Evolutionary conservation across 2,888 invertebrate species (phyloP).

Genomic region (Archips crataeganus): DNA sequence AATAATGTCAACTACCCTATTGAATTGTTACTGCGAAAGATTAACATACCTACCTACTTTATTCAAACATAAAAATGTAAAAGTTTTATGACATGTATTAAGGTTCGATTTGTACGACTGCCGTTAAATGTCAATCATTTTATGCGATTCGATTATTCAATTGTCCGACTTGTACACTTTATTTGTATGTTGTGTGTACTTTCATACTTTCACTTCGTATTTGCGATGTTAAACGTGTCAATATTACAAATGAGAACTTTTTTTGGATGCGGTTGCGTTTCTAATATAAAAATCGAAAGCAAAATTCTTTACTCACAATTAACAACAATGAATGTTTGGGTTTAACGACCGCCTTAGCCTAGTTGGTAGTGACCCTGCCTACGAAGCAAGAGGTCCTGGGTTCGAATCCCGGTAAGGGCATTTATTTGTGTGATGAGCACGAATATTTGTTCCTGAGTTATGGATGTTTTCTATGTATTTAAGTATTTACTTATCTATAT

Average conservation of each 20-base stretch:
- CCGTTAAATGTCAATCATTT: constrained; percentile 34
- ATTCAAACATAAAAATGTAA: not conserved
- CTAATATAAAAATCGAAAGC: constrained; percentile 6
- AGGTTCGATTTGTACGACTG: constrained; percentile 25
- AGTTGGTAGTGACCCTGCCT: too few species aligned
- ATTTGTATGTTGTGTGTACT: constrained; percentile 20
- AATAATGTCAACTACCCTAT: not conserved
- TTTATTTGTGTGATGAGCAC: too few species aligned
- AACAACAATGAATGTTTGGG: not conserved
- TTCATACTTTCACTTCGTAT: constrained; percentile 38
- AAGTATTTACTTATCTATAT: too few species aligned
- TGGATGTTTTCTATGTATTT: too few species aligned
- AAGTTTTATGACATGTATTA: constrained; percentile 7
- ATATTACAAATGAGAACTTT: constrained; percentile 29
- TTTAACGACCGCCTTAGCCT: too few species aligned
- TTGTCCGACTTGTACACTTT: constrained; percentile 15
- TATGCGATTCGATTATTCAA: constrained; percentile 23
- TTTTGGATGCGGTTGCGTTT: not conserved
- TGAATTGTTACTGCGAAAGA: not conserved
- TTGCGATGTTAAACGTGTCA: constrained; percentile 28
- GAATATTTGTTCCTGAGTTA: too few species aligned
- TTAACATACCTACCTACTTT: not conserved
- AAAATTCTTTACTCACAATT: not conserved
- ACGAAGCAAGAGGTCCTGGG: too few species aligned
- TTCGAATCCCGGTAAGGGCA: too few species aligned